phyloP scores from a whole-genome alignment of 1,140 invertebrate species.

The Drosophila mojavensis region DNA sequence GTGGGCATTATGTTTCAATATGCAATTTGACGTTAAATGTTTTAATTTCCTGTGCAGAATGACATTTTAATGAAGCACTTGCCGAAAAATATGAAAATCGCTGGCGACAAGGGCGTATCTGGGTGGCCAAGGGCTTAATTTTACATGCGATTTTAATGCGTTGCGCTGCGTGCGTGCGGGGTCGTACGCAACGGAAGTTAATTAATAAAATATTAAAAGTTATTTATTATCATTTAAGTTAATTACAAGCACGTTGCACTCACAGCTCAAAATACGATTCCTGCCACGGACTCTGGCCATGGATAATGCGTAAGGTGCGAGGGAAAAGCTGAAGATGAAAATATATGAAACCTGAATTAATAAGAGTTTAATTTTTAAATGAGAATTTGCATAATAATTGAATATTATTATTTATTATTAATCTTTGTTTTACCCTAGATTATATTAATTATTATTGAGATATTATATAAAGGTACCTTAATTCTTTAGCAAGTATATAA shows the following conservation, averaged over 20 bases:
- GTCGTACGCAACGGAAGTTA: slow-evolving; percentile 74
- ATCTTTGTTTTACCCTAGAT: too few relatives aligned
- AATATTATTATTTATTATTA: too few relatives aligned
- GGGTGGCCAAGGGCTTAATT: slow-evolving; percentile 61
- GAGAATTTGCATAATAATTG: neutral
- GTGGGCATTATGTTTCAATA: slow-evolving; percentile 41
- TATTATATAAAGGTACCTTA: too few relatives aligned
- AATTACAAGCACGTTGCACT: slow-evolving; percentile 52
- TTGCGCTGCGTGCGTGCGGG: slow-evolving; percentile 38
- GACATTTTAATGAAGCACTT: slow-evolving; percentile 82
- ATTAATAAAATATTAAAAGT: slow-evolving; percentile 83
- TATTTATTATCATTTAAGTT: slow-evolving; percentile 83
- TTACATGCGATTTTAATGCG: slow-evolving; percentile 79
- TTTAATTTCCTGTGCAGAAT: slow-evolving; percentile 81
- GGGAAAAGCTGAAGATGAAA: neutral
- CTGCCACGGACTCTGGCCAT: neutral
- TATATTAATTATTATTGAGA: too few relatives aligned
- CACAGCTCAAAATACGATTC: neutral
- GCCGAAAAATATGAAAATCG: slow-evolving; percentile 62
- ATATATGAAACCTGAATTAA: neutral
- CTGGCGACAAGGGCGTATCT: slow-evolving; percentile 37
- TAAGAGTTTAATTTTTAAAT: neutral
- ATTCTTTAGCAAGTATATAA: too few relatives aligned
- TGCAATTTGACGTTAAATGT: slow-evolving; percentile 70
- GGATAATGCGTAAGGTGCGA: neutral